Conservation (phyloP, 2,113 vertebrate genomes). For the Rhinoderma darwinii region DNA sequence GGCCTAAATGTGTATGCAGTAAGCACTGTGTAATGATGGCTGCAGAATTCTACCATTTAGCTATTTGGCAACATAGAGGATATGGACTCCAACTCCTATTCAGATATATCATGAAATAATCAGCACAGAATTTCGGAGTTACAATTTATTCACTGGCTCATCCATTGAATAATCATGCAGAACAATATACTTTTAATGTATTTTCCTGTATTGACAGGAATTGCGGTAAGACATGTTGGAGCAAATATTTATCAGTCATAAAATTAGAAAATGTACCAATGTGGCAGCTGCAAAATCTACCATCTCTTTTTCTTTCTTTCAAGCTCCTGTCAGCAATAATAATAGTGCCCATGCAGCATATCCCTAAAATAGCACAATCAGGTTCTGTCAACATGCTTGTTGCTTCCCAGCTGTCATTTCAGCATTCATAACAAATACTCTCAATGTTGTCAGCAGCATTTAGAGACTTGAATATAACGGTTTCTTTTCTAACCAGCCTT, state of each 20-base stretch:
- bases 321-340: neutral
- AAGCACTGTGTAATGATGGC: neutral
- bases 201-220: neutral
- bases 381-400: neutral
- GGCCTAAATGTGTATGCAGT: neutral
- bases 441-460: neutral
- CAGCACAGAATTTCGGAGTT: neutral
- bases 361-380: slow-evolving; percentile 16
- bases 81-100: neutral
- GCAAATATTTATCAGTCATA: neutral
- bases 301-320: slow-evolving; percentile 8
- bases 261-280: neutral
- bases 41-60: neutral
- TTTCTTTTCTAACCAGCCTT: neutral
- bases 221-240: neutral
- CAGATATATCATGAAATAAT: neutral
- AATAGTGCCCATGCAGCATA: slow-evolving; percentile 3
- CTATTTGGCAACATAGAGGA: too few species aligned
- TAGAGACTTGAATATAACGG: neutral
- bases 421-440: neutral
- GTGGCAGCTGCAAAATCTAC: slow-evolving; percentile 4
- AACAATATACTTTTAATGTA: neutral
- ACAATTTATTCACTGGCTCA: neutral
- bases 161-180: neutral
- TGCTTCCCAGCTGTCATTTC: slow-evolving; percentile 14